Evolutionary conservation across 1,140 invertebrate genomes (phyloP).

Genomic region (Hydropsyche tenuis): DNA sequence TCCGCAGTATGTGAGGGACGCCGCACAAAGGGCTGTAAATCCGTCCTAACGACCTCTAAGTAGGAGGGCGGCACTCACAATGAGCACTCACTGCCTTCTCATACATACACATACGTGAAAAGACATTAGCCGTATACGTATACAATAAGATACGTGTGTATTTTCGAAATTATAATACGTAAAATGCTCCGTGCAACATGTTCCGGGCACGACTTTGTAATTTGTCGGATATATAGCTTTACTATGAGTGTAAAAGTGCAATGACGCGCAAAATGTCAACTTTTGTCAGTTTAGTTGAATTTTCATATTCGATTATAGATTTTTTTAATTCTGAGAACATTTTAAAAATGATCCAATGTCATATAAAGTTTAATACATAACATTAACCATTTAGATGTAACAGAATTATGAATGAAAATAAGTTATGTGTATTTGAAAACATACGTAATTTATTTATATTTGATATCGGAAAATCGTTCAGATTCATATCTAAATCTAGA

Average conservation of each 20-base stretch:
- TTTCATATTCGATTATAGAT: too few relatives aligned
- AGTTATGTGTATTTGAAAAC: too few relatives aligned
- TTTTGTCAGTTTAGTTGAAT: too few relatives aligned
- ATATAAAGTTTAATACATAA: too few relatives aligned
- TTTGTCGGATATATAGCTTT: background rate
- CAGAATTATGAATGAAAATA: too few relatives aligned
- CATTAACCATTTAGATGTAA: too few relatives aligned
- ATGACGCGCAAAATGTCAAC: background rate
- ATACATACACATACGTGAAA: background rate
- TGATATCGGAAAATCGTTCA: too few relatives aligned
- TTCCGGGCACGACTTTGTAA: background rate
- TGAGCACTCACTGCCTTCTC: constrained; percentile 12
- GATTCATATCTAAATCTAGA: too few relatives aligned
- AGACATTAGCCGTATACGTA: background rate
- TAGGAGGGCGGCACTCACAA: constrained; percentile 39
- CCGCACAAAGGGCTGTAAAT: constrained; percentile 44
- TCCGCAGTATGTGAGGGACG: background rate
- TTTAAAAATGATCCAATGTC: too few relatives aligned
- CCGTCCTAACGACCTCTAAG: constrained; percentile 42
- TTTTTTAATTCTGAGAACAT: too few relatives aligned
- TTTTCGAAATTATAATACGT: constrained; percentile 2
- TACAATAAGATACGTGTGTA: background rate
- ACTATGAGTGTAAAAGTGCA: background rate
- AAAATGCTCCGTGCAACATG: background rate
- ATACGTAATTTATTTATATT: too few relatives aligned